Percentiles rank a stretch among this genome's conserved stretches.
These are phyloP conservation scores for Saccostrea glomerata DNA, from an alignment of 1,140 invertebrate species.

Conservation along the genomic window DNA sequence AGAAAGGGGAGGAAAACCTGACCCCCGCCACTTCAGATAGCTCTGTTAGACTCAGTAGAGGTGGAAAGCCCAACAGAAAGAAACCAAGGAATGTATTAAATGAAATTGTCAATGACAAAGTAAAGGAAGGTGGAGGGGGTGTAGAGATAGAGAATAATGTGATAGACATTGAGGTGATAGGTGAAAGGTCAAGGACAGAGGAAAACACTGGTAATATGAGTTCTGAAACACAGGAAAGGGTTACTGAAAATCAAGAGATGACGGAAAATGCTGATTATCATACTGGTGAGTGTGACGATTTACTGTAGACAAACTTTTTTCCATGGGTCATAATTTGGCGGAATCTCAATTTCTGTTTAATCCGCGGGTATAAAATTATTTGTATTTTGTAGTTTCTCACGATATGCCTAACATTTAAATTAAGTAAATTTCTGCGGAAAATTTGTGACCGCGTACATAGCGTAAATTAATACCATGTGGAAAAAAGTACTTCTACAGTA, in stretches of 20 bases:
- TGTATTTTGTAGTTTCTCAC: too few relatives aligned
- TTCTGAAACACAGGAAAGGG: neutral
- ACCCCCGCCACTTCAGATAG: neutral
- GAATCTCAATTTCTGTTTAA: too few relatives aligned
- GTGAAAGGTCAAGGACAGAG: neutral
- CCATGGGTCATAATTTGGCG: too few relatives aligned
- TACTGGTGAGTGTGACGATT: neutral
- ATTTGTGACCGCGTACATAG: too few relatives aligned
- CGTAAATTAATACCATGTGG: too few relatives aligned
- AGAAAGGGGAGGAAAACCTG: neutral
- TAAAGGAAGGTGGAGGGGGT: neutral
- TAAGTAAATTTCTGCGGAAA: too few relatives aligned
- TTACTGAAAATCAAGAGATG: neutral
- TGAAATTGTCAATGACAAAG: conserved; percentile 12
- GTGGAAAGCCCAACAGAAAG: neutral
- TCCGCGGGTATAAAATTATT: too few relatives aligned
- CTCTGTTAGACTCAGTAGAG: neutral
- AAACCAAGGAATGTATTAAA: neutral
- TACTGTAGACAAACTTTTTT: too few relatives aligned
- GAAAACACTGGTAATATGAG: neutral
- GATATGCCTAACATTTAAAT: too few relatives aligned
- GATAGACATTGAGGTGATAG: neutral
- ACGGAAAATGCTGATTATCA: neutral
- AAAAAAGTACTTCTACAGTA: too few relatives aligned
- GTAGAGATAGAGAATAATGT: neutral